These are phyloP conservation scores for Myzus persicae DNA, from an alignment of 1,140 invertebrate genomes.

Conservation along the genomic window DNA sequence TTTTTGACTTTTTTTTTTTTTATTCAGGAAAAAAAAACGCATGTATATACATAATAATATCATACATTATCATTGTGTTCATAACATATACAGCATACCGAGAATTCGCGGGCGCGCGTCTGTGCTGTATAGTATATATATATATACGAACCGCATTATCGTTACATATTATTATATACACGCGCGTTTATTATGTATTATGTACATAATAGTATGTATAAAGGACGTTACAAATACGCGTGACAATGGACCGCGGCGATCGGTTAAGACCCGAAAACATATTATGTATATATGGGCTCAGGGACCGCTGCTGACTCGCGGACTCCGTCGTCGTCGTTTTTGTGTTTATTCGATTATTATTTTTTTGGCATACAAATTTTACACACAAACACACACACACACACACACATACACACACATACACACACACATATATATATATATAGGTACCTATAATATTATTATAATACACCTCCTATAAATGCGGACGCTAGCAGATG, in stretches of 20 bases:
- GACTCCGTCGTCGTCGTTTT: neutral
- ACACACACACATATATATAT: neutral
- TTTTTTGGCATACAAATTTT: constrained; percentile 23
- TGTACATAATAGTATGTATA: too few species aligned
- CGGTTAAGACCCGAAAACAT: neutral
- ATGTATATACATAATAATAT: too few species aligned
- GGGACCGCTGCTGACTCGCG: neutral
- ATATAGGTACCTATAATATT: neutral
- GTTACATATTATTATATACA: too few species aligned
- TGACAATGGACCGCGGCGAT: constrained; percentile 41
- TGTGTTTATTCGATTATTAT: constrained; percentile 27
- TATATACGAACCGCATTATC: neutral
- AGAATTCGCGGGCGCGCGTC: neutral
- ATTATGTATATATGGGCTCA: neutral
- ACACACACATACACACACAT: neutral
- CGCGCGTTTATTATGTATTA: too few species aligned
- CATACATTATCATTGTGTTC: neutral
- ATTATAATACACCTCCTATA: neutral
- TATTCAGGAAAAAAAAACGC: neutral
- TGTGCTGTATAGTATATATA: too few species aligned
- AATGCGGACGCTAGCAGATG: neutral
- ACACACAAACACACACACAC: neutral
- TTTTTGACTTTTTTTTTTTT: constrained; percentile 52
- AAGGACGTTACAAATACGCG: constrained; percentile 48
- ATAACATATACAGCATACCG: neutral